These are phyloP conservation scores for Zaprionus tsacasi DNA, from an alignment of 1,140 invertebrate genomes.

Conservation along the genomic window DNA sequence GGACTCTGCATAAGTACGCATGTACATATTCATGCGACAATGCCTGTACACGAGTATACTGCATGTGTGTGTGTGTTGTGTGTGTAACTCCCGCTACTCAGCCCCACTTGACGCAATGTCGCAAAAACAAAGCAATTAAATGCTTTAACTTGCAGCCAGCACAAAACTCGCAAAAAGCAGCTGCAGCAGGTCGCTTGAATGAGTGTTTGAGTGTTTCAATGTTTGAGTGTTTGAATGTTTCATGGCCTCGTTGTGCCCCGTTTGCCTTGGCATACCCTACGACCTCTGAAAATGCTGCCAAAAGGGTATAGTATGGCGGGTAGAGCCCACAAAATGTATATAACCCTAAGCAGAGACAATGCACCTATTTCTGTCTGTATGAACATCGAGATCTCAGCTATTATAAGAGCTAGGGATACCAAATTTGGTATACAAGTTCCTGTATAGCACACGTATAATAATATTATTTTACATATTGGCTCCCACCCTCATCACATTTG, in stretches of 20 bases:
- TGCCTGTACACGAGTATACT: neutral
- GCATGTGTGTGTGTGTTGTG: neutral
- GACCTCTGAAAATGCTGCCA: no score
- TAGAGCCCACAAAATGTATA: no score
- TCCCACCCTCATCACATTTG: no score
- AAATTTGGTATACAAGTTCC: no score
- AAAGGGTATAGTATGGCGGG: no score
- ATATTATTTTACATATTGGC: no score
- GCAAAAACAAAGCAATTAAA: constrained; percentile 78
- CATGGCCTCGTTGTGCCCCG: constrained; percentile 42
- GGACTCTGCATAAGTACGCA: constrained; percentile 10
- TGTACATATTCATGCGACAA: constrained; percentile 13
- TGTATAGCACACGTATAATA: no score
- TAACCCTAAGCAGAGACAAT: no score
- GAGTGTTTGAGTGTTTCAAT: constrained; percentile 1
- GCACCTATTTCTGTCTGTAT: neutral
- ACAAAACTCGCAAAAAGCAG: constrained; percentile 15
- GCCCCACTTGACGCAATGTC: constrained; percentile 14
- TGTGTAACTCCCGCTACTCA: neutral
- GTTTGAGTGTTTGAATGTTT: constrained; percentile 27
- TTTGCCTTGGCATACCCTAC: neutral
- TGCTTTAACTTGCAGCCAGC: constrained; percentile 59
- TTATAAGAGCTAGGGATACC: no score
- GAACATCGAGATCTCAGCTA: no score
- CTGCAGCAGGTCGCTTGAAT: constrained; percentile 16